Evolutionary conservation across 2,113 vertebrate genomes (phyloP).

Genomic region (Pygoscelis adeliae): DNA sequence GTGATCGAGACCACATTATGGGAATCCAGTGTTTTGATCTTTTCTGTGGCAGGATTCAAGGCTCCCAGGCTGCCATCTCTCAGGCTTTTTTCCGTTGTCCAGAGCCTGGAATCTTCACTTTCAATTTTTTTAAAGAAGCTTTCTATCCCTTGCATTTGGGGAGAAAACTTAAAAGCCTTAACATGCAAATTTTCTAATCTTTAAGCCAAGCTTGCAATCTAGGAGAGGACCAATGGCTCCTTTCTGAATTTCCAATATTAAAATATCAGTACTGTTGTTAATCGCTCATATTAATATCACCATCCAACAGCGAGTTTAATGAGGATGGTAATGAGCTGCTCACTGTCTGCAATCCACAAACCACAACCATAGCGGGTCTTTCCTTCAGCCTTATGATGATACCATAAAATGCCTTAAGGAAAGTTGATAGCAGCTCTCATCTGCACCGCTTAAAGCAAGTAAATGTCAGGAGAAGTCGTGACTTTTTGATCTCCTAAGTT

Average conservation of each 20-base stretch:
- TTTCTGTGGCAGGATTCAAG: not conserved
- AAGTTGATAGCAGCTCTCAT: not conserved
- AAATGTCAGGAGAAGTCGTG: not conserved
- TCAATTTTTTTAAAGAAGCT: not conserved
- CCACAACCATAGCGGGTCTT: not conserved
- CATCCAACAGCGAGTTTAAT: not conserved
- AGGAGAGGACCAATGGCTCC: not conserved
- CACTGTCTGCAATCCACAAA: not conserved
- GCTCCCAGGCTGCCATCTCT: not conserved
- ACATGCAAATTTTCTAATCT: not conserved
- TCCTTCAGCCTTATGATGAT: not conserved
- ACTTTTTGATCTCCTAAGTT: not conserved
- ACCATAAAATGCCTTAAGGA: not conserved
- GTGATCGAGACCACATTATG: not conserved
- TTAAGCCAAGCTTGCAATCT: not conserved
- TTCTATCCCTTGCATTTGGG: not conserved
- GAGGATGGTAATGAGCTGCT: not conserved
- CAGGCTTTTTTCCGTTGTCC: not conserved
- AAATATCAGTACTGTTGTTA: not conserved
- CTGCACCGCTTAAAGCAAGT: not conserved
- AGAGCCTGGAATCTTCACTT: not conserved
- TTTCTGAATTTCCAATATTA: not conserved
- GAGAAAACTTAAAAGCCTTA: not conserved
- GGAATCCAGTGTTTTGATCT: slow-evolving; percentile 31
- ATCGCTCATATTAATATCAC: not conserved